Evolutionary conservation across 64 coral and sea anemone genomes (phyloP), one percentile per base, ranked within the genome.

Genomic region (Actinia tenebrosa): DNA sequence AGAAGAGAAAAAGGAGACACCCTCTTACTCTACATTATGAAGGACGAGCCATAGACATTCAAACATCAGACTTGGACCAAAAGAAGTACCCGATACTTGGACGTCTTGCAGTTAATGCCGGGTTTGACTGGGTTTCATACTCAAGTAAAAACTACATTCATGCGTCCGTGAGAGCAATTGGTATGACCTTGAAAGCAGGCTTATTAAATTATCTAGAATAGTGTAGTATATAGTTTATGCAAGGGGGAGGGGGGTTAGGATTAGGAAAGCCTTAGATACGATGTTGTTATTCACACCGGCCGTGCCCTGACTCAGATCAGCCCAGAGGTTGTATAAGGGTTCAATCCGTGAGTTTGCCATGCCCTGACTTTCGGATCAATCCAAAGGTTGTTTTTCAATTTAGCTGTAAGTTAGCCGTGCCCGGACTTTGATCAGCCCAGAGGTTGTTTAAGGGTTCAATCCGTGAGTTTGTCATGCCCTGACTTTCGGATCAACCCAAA

Each of bases 61-160:
- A 88, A 8, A 93, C 94, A n/a, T 89, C 88, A 4, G 94, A 97
- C 85, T 45, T 52, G 82, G 88, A 97, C 22, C 82, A 27, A 75
- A 52, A 15, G 6, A 97, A 97, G 19, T 88, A 90, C 16, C 88
- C 88, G 22, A 61, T 44, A 27, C 44, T 97, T 4, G 94, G 91
- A 0, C 80, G 86, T 18, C 61, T 97, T 85, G 94, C 94, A 1
- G 63, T 85, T 22, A 60, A 93, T 5, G 94, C 94, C 47, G 94
- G 94, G 3, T 97, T 97, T 46, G 91, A 97, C 18, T 97, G 94
- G 94, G 94, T 97, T 4, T 43, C 53, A 42, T 97, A 93, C n/a
- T 79, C 87, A 22, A 88, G 64, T 53, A 93, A 77, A 87, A 63
- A 62, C 43, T 92, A 88, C 75, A 90, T 97, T 44, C 94, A 97